These are phyloP conservation scores for Chamaetylas fuelleborni DNA, from an alignment of 2,113 vertebrate species.

Conservation along the genomic window DNA sequence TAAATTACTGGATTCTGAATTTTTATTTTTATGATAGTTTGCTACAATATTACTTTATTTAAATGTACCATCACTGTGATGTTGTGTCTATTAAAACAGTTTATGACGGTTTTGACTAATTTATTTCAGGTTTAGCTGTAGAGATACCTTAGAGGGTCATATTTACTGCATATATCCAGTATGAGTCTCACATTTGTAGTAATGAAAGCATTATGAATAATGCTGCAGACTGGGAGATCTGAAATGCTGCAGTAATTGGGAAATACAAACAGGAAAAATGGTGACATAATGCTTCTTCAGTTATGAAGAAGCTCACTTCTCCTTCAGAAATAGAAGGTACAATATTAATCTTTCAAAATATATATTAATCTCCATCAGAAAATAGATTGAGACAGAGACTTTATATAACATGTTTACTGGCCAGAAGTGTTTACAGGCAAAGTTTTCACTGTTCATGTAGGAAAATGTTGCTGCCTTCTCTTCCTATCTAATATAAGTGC, in stretches of 20 bases:
- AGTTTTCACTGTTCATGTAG: not conserved
- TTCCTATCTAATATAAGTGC: not conserved
- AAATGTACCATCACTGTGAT: not conserved
- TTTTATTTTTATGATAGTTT: constrained; percentile 39
- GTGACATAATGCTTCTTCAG: not conserved
- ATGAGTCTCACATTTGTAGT: not conserved
- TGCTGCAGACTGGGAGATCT: not conserved
- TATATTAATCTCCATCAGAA: not conserved
- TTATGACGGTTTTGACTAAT: constrained; percentile 24
- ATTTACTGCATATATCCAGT: not conserved
- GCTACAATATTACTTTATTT: constrained; percentile 2
- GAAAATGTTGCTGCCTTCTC: not conserved
- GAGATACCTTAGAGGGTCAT: not conserved
- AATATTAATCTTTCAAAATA: not conserved
- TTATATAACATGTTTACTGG: not conserved
- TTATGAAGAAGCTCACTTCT: not conserved
- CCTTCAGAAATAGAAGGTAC: not conserved
- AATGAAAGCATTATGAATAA: constrained; percentile 15
- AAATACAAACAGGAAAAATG: not conserved
- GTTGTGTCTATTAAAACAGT: not conserved
- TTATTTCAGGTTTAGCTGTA: constrained; percentile 22
- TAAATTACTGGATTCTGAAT: constrained; percentile 6
- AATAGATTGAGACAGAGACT: not conserved
- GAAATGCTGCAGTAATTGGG: not conserved
- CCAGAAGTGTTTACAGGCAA: not conserved